Percentiles rank a stretch among this genome's conserved stretches.
phyloP scores from a whole-genome alignment of 2,797 vertebrate genomes.

The Cetoscarus ocellatus region DNA sequence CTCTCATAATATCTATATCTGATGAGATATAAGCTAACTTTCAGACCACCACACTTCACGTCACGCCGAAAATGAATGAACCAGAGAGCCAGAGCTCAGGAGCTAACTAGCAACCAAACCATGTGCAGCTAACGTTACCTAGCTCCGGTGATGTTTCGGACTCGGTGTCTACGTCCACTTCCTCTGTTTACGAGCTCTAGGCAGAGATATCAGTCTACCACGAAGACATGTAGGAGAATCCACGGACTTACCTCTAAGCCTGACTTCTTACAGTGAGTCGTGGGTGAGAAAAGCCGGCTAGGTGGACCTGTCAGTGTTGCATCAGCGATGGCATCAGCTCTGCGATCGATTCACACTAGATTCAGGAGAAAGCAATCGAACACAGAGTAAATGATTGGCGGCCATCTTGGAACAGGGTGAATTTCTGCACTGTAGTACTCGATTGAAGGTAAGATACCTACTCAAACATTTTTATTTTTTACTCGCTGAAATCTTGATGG shows the following conservation, averaged over 20 bases:
- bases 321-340: conserved; percentile 75
- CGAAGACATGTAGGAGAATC: fast-evolving
- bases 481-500: too few species aligned
- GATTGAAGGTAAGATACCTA: too few species aligned
- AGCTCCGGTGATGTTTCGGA: background rate
- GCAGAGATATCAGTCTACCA: fast-evolving
- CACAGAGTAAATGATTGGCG: background rate
- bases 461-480: too few species aligned
- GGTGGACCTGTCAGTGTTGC: conserved; percentile 73
- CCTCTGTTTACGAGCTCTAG: background rate
- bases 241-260: conserved; percentile 41
- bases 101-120: conserved; percentile 51
- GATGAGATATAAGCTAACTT: background rate
- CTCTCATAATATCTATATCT: too few species aligned
- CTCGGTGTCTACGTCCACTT: fast-evolving
- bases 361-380: conserved; percentile 64
- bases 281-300: conserved; percentile 15
- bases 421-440: too few species aligned
- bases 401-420: too few species aligned
- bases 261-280: background rate
- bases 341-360: conserved; percentile 35
- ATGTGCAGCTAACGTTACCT: conserved; percentile 50
- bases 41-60: background rate
- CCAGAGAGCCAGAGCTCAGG: background rate
- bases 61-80: conserved; percentile 31